These are phyloP conservation scores for Scophthalmus maximus DNA, from an alignment of 2,113 vertebrate species.

Conservation along the genomic window DNA sequence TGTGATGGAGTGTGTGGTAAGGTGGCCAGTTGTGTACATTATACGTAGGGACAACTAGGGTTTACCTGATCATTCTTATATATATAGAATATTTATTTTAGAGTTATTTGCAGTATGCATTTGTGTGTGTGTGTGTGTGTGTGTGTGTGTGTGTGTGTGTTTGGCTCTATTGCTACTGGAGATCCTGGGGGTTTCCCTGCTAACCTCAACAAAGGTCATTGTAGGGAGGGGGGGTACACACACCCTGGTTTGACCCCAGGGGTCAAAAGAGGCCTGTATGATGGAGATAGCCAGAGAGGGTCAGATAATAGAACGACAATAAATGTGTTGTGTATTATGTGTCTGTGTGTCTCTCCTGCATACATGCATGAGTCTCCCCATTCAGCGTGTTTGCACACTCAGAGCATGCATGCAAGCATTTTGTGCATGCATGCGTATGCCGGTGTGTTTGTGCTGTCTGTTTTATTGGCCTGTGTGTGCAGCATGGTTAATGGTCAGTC, in stretches of 20 bases:
- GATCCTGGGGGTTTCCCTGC: slow-evolving; percentile 50
- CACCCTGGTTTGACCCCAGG: slow-evolving; percentile 53
- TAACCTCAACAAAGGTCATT: slow-evolving; percentile 72
- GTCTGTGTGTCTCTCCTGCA: slow-evolving; percentile 29
- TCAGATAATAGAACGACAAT: slow-evolving; percentile 58
- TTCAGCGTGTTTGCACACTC: slow-evolving; percentile 54
- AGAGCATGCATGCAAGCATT: slow-evolving; percentile 18
- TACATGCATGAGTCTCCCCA: slow-evolving; percentile 47
- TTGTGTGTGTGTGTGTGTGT: slow-evolving; percentile 29
- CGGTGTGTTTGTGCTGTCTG: slow-evolving; percentile 48
- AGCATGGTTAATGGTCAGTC: slow-evolving; percentile 60
- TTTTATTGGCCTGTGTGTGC: slow-evolving; percentile 41
- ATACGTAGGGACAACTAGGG: neutral
- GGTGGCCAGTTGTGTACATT: too few relatives aligned
- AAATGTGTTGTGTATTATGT: slow-evolving; percentile 54
- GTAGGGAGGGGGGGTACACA: slow-evolving; percentile 65
- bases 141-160: slow-evolving; percentile 26
- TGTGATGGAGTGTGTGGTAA: too few relatives aligned
- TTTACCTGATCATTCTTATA: neutral
- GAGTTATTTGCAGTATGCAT: slow-evolving; percentile 12
- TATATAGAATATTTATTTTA: neutral
- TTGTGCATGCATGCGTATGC: slow-evolving; percentile 47
- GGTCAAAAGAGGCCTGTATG: slow-evolving; percentile 77
- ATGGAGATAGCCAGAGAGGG: slow-evolving; percentile 71
- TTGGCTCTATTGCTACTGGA: slow-evolving; percentile 29